A percentile compares a stretch with the other conserved stretches of the same genome.
These are phyloP conservation scores for Centrocercus urophasianus DNA, from an alignment of 2,113 vertebrate species.

Conservation along the genomic window DNA sequence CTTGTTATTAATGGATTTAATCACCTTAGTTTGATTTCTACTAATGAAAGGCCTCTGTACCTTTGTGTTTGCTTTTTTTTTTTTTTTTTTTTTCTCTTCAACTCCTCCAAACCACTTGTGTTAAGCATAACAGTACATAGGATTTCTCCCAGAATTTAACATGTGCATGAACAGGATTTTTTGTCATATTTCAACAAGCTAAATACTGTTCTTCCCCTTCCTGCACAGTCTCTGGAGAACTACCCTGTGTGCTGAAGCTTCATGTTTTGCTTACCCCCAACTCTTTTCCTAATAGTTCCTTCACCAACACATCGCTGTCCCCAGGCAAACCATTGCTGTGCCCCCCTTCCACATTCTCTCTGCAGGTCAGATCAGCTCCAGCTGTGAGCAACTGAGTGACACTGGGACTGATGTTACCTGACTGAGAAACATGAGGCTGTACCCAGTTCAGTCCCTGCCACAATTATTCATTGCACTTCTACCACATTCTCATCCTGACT, in stretches of 20 bases:
- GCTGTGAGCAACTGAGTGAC: background rate
- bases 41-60: background rate
- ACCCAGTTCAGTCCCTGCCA: background rate
- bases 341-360: background rate
- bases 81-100: background rate
- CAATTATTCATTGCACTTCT: accelerated
- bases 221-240: background rate
- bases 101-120: background rate
- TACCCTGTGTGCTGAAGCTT: background rate
- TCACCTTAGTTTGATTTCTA: background rate
- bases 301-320: background rate
- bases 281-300: accelerated
- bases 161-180: background rate
- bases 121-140: background rate
- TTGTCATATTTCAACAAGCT: background rate
- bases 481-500: background rate
- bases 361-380: background rate
- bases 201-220: background rate
- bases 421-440: accelerated
- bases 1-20: too few relatives aligned
- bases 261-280: background rate
- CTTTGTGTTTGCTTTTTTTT: background rate
- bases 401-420: background rate
- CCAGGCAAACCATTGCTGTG: background rate
- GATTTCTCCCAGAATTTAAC: background rate